Base-by-base conservation (phyloP, 2,888 invertebrate species). In the Seira musarum region DNA sequence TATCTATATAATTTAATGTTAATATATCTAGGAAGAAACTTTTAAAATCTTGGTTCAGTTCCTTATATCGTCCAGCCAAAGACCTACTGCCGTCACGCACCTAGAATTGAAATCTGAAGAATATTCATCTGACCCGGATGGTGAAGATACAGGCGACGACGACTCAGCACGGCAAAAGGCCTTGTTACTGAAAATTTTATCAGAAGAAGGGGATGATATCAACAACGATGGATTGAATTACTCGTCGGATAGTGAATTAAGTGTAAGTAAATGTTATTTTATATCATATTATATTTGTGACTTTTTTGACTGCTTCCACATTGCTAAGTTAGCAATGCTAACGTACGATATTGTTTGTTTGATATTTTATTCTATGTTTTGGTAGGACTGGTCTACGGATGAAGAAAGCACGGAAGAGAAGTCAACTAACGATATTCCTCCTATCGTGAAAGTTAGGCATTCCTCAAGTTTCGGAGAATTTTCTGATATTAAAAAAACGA, bases 231-330 rank as follows among this genome's bases (percentile, higher is more conserved):
- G 63, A 1, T 5, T 61, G 13, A 13, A n/a, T 0, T 78, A 77
- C 21, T 80, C 81, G 5, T 80, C 78, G 2, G 83, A 77, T 22
- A 80, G 82, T 46, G 85, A 85, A 21, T 66, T 84, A 17, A 84
- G 84, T 68, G 84, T 84, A 65, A 77, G 79, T 53, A 57, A 30
- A 2, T n/a, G n/a, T n/a, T n/a, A n/a, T n/a, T n/a, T n/a, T n/a
- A n/a, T n/a, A 46, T 15, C 15, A 13, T 46, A 46, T 15, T 46
- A 13, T 13, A n/a, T n/a, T n/a, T n/a, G n/a, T n/a, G n/a, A n/a
- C n/a, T n/a, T n/a, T 61, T 15, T 17, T 63, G n/a, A 25, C 22
- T 53, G 24, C 6, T 22, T 21, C 68, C 61, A 40, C 17, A 61
- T 61, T n/a, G 19, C 17, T 61, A 6, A 13, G 61, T 17, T 13